These are phyloP conservation scores for Cynocephalus volans DNA, from an alignment of 2,113 vertebrate genomes.

Conservation along the genomic window DNA sequence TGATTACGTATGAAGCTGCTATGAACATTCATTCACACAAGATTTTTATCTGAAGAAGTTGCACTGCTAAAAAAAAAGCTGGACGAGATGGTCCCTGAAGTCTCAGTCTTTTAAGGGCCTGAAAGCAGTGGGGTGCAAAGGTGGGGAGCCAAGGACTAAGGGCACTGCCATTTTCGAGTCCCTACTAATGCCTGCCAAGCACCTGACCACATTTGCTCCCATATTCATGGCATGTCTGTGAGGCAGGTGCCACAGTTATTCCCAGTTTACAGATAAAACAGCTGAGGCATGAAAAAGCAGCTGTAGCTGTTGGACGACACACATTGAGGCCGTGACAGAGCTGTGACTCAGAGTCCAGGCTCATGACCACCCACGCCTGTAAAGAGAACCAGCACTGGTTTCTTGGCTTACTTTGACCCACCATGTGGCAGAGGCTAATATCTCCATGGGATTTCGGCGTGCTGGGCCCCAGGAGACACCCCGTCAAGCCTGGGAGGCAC, in stretches of 20 bases:
- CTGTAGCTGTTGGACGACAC: fast-evolving
- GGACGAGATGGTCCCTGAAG: neutral
- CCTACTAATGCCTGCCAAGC: neutral
- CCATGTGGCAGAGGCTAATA: fast-evolving
- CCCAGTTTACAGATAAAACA: neutral
- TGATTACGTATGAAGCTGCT: neutral
- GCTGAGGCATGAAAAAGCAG: neutral
- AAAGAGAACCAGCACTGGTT: fast-evolving
- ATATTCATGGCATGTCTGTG: fast-evolving
- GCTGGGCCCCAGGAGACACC: neutral
- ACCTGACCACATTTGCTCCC: neutral
- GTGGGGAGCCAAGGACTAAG: too few species aligned
- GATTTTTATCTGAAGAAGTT: conserved; percentile 29
- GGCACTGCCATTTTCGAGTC: neutral
- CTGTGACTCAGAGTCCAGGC: neutral
- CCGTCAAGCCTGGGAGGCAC: neutral
- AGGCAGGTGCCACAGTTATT: neutral
- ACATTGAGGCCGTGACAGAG: fast-evolving
- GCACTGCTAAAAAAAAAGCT: neutral
- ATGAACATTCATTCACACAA: neutral
- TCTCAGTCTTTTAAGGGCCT: neutral
- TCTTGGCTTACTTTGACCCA: neutral
- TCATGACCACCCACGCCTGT: fast-evolving
- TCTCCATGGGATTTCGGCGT: fast-evolving
- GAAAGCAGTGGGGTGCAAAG: neutral